A percentile compares a stretch with the other conserved stretches of the same genome.
phyloP scores from a whole-genome alignment of 1,140 invertebrate species.

The Magallana ariakensis region DNA sequence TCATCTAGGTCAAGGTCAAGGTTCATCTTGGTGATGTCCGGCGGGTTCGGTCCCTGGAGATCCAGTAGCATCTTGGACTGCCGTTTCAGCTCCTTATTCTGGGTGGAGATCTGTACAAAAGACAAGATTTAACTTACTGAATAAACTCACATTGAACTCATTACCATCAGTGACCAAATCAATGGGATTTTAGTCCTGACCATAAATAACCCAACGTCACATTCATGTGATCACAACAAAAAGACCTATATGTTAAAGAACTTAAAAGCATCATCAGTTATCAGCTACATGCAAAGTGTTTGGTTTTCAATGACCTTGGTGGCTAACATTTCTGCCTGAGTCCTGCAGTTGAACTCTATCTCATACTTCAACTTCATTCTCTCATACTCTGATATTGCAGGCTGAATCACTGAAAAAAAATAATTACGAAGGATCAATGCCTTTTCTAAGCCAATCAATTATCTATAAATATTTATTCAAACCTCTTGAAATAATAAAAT shows the following conservation, averaged over 20 bases:
- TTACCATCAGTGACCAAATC: too few relatives aligned
- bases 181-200: too few relatives aligned
- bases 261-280: too few relatives aligned
- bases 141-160: neutral
- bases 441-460: neutral
- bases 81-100: constrained; percentile 59
- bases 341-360: constrained; percentile 60
- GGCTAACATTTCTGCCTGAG: constrained; percentile 64
- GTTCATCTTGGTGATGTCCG: constrained; percentile 26
- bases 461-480: neutral
- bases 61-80: constrained; percentile 54
- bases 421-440: neutral
- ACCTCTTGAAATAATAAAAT: neutral
- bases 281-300: neutral
- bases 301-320: constrained; percentile 55
- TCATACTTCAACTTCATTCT: constrained; percentile 64
- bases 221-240: too few relatives aligned
- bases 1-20: constrained; percentile 42
- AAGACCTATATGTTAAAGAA: too few relatives aligned
- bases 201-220: too few relatives aligned
- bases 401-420: constrained; percentile 61
- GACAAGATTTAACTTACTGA: neutral
- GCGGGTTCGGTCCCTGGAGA: constrained; percentile 3
- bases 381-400: constrained; percentile 64
- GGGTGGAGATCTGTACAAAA: constrained; percentile 49